Conservation (phyloP, 2,888 invertebrate genomes). For the Perizoma affinitatum region DNA sequence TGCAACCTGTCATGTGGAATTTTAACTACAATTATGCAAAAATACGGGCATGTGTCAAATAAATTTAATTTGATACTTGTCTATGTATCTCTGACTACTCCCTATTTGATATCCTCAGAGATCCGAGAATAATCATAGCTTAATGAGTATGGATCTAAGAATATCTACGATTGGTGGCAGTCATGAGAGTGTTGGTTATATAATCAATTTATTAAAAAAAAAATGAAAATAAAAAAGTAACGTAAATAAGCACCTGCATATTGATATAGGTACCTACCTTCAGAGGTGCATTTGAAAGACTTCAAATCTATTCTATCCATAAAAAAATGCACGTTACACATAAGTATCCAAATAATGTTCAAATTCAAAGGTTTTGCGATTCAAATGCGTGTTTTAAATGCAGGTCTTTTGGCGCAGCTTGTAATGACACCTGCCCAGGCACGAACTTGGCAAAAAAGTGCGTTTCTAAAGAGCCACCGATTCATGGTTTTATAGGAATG, state of each 20-base stretch:
- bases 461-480: slow-evolving; percentile 57
- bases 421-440: slow-evolving; percentile 71
- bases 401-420: slow-evolving; percentile 52
- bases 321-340: slow-evolving; percentile 40
- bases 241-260: background rate
- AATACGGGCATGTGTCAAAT: no score
- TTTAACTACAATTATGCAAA: no score
- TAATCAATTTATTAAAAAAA: no score
- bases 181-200: no score
- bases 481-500: slow-evolving; percentile 60
- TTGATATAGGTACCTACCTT: background rate
- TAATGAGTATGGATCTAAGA: no score
- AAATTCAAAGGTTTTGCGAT: slow-evolving; percentile 36
- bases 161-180: no score
- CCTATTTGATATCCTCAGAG: no score
- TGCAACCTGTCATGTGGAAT: no score
- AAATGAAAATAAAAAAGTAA: no score
- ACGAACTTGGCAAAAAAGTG: slow-evolving; percentile 70
- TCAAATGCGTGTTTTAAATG: slow-evolving; percentile 50
- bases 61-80: no score
- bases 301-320: background rate
- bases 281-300: slow-evolving; percentile 2
- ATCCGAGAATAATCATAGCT: no score
- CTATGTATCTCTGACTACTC: no score
- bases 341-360: slow-evolving; percentile 43